phyloP scores from a whole-genome alignment of 1,140 invertebrate genomes.

The Megalopta genalis region DNA sequence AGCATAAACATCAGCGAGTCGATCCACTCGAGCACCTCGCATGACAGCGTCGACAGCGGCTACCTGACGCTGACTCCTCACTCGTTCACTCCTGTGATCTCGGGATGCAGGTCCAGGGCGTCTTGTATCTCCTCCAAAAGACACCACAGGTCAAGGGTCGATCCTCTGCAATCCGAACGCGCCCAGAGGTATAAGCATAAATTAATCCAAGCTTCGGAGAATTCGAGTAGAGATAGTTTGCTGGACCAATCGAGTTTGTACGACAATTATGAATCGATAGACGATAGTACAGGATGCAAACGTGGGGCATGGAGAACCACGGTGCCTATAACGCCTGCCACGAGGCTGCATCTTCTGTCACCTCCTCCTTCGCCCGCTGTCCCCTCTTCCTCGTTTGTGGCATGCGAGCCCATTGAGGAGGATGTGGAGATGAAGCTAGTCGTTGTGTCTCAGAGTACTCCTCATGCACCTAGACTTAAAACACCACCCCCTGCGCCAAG shows the following conservation, averaged over 20 bases:
- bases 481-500: neutral
- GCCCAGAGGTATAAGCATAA: slow-evolving; percentile 48
- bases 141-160: slow-evolving; percentile 56
- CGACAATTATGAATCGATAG: neutral
- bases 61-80: slow-evolving; percentile 68
- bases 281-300: slow-evolving; percentile 14
- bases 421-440: slow-evolving; percentile 66
- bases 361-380: slow-evolving; percentile 70
- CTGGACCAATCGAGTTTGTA: slow-evolving; percentile 29
- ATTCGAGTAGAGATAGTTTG: neutral
- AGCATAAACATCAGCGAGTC: slow-evolving; percentile 41
- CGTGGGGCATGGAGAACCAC: slow-evolving; percentile 43
- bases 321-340: slow-evolving; percentile 60
- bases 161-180: slow-evolving; percentile 58
- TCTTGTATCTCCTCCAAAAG: slow-evolving; percentile 53
- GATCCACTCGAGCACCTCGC: slow-evolving; percentile 41
- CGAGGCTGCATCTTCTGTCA: slow-evolving; percentile 50
- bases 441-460: slow-evolving; percentile 61
- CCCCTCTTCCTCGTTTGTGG: slow-evolving; percentile 56
- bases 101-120: slow-evolving; percentile 43
- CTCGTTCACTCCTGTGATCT: slow-evolving; percentile 45
- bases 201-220: slow-evolving; percentile 25
- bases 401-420: slow-evolving; percentile 60
- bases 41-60: slow-evolving; percentile 69
- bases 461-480: slow-evolving; percentile 42